phyloP scores from a whole-genome alignment of 2,888 invertebrate species.

The Hetaerina titia region DNA sequence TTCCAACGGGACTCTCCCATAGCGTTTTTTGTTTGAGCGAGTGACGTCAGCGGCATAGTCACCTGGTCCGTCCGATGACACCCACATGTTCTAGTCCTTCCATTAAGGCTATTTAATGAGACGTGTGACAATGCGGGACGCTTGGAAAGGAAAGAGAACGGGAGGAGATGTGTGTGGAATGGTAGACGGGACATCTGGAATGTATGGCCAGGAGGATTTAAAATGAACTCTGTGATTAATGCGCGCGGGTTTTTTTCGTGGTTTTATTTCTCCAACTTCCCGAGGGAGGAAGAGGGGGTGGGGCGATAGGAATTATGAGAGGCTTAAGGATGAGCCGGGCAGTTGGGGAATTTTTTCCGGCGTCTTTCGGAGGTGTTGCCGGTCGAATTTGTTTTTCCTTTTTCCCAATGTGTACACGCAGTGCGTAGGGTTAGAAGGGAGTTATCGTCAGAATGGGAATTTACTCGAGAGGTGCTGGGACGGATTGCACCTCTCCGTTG shows the following conservation, averaged over 20 bases:
- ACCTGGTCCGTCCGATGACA: not conserved
- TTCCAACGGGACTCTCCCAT: not conserved
- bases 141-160: not conserved
- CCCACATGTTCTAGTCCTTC: not conserved
- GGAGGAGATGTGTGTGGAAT: not conserved
- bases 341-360: not conserved
- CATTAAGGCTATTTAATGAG: constrained; percentile 18
- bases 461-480: not conserved
- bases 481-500: not conserved
- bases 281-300: not conserved
- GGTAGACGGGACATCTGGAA: not conserved
- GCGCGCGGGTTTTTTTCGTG: not conserved
- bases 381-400: not conserved
- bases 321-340: not conserved
- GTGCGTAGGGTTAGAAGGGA: not conserved
- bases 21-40: not conserved
- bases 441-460: not conserved
- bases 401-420: not conserved
- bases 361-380: not conserved
- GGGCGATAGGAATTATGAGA: constrained; percentile 3
- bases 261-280: constrained; percentile 12
- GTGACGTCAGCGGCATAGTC: not conserved
- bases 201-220: not conserved
- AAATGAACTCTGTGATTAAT: constrained; percentile 14
- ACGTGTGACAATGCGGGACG: not conserved